phyloP scores from a whole-genome alignment of 2,797 vertebrate species.

The Sus cebifrons region DNA sequence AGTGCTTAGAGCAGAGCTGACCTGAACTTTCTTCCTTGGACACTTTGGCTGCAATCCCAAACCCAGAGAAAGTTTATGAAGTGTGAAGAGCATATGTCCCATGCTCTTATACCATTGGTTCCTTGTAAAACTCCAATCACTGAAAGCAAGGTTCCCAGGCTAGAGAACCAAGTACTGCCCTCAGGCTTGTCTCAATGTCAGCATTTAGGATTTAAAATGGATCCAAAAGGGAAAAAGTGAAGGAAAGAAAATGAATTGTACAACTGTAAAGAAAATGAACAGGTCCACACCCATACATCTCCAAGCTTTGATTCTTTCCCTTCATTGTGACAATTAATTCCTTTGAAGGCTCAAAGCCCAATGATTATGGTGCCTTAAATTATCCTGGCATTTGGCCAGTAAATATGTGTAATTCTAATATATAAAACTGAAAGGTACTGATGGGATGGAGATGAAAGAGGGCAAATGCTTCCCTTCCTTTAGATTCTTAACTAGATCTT shows the following conservation, averaged over 20 bases:
- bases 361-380: conserved; percentile 54
- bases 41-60: neutral
- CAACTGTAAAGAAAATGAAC: neutral
- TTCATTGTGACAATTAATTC: conserved; percentile 47
- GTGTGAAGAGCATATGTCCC: neutral
- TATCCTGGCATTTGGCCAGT: conserved; percentile 57
- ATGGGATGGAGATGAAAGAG: neutral
- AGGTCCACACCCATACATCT: neutral
- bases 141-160: neutral
- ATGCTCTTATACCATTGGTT: neutral
- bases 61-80: neutral
- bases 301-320: conserved; percentile 30
- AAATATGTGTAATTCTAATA: conserved; percentile 64
- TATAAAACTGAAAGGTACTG: conserved; percentile 10
- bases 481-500: conserved; percentile 59
- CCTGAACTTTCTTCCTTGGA: neutral
- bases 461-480: conserved; percentile 17
- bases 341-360: conserved; percentile 25
- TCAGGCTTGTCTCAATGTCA: neutral
- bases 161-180: neutral
- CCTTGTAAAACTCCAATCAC: neutral
- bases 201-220: neutral
- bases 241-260: neutral
- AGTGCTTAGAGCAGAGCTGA: neutral
- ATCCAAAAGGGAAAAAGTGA: neutral